These are phyloP conservation scores for Zoanthus sansibaricus DNA, from an alignment of 92 coral and sea anemone genomes.

Conservation along the genomic window DNA sequence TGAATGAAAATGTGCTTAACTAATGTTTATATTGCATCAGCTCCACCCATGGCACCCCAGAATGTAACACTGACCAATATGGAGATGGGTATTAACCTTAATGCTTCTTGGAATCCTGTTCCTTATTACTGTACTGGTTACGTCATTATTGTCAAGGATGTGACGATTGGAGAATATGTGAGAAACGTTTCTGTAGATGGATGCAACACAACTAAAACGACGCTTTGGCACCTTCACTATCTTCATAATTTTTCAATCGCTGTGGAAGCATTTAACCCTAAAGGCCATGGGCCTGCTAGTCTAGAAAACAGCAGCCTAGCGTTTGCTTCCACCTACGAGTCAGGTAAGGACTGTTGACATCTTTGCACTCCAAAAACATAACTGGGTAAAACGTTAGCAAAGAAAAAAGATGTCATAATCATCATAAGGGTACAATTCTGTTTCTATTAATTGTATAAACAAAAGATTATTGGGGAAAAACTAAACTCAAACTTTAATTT, in stretches of 20 bases:
- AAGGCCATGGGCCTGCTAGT: constrained; percentile 18
- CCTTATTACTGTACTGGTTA: not conserved
- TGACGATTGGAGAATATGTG: constrained; percentile 11
- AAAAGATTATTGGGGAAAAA: too few relatives aligned
- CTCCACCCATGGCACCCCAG: constrained; percentile 13
- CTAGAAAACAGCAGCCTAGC: constrained; percentile 14
- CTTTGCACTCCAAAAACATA: not conserved
- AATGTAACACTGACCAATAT: constrained; percentile 30
- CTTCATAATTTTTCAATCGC: constrained; percentile 6
- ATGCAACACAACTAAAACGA: not conserved
- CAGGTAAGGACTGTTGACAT: not conserved
- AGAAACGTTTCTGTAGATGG: constrained; percentile 6
- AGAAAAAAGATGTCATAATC: too few relatives aligned
- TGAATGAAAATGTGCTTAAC: not conserved
- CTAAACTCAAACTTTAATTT: too few relatives aligned
- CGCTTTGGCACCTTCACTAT: constrained; percentile 10
- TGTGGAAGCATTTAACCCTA: constrained; percentile 22
- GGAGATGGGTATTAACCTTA: constrained; percentile 20
- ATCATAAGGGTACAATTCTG: too few relatives aligned
- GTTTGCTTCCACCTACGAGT: constrained; percentile 16
- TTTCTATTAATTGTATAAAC: too few relatives aligned
- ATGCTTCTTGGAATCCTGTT: constrained; percentile 19
- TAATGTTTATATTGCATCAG: not conserved
- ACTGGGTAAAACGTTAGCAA: too few relatives aligned
- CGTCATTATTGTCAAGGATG: constrained; percentile 3